These are phyloP conservation scores for Germaria angustata DNA, from an alignment of 2,888 invertebrate species.

Conservation along the genomic window DNA sequence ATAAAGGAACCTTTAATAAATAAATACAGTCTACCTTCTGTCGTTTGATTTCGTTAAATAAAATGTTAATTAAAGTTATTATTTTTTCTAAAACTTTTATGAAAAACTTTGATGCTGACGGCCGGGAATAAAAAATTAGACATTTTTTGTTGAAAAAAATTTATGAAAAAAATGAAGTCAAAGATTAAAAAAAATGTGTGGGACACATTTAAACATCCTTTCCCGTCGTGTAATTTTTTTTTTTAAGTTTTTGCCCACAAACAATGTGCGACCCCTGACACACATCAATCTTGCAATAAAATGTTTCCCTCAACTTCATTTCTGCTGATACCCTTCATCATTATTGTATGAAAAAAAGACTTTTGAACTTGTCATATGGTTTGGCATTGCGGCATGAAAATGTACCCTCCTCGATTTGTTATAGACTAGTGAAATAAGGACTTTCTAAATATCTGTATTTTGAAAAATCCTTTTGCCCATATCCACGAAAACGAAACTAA, in stretches of 20 bases:
- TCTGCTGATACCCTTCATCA: background rate
- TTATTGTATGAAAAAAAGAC: background rate
- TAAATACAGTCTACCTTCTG: background rate
- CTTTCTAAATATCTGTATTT: no score
- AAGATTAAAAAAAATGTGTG: constrained; percentile 49
- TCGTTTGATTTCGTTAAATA: constrained; percentile 20
- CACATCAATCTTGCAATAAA: constrained; percentile 41
- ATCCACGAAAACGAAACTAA: no score
- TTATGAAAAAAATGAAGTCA: background rate
- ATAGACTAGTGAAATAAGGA: no score
- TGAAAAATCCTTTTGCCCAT: no score
- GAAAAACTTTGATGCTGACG: background rate
- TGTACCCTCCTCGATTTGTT: background rate
- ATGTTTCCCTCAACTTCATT: constrained; percentile 7
- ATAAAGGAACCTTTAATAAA: background rate
- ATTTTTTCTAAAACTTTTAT: constrained; percentile 20
- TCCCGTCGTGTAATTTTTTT: constrained; percentile 42
- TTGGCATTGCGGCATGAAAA: background rate
- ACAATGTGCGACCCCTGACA: constrained; percentile 47
- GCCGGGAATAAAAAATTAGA: constrained; percentile 1
- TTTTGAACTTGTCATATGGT: background rate
- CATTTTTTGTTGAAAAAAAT: background rate
- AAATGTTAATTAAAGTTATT: constrained; percentile 41
- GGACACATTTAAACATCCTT: constrained; percentile 56
- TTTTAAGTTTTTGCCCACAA: constrained; percentile 15